Conservation (phyloP, 2,113 vertebrate species). For the Gyps fulvus region DNA sequence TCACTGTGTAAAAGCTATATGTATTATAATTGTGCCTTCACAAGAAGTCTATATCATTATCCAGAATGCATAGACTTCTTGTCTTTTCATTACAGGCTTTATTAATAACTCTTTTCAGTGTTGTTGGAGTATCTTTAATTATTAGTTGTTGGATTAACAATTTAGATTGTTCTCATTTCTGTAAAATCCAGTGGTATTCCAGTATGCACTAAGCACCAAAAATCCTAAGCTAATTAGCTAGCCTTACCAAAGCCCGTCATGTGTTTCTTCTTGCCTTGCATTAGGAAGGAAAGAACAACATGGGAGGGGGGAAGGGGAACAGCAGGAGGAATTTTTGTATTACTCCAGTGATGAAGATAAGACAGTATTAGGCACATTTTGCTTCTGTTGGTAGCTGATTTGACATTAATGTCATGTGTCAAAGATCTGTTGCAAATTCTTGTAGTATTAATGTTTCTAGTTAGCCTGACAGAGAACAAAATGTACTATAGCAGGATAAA, state of each 20-base stretch:
- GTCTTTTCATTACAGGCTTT: neutral
- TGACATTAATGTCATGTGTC: neutral
- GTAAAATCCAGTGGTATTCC: neutral
- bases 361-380: neutral
- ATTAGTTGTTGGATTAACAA: neutral
- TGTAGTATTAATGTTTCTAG: neutral
- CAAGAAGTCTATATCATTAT: neutral
- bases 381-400: neutral
- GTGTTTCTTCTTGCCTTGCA: conserved; percentile 46
- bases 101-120: neutral
- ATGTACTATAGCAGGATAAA: neutral
- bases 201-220: neutral
- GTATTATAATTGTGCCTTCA: conserved; percentile 4
- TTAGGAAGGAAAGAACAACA: neutral
- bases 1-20: neutral
- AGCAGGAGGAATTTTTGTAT: neutral
- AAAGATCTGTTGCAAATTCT: neutral
- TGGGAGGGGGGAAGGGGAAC: neutral
- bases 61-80: neutral
- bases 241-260: conserved; percentile 31
- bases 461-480: neutral
- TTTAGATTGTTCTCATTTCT: conserved; percentile 8
- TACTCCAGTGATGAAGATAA: neutral
- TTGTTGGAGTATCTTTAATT: neutral
- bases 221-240: conserved; percentile 36